These are phyloP conservation scores for Anastatus disparis DNA, from an alignment of 1,140 invertebrate species.

Conservation along the genomic window DNA sequence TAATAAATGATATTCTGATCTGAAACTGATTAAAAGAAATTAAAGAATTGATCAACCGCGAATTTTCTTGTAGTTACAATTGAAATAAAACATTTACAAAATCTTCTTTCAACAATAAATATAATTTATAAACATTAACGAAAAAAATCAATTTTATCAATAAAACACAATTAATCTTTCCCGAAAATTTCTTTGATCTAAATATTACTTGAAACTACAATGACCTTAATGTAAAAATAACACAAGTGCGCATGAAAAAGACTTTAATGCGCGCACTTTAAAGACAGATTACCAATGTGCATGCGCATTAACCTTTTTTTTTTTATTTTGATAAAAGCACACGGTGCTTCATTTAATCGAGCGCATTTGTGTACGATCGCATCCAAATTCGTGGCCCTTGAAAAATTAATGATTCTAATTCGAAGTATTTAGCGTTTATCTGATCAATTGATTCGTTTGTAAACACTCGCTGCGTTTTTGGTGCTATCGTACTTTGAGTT, in stretches of 20 bases:
- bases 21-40: no score
- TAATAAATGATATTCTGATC: no score
- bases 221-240: constrained; percentile 1
- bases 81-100: no score
- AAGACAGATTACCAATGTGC: not conserved
- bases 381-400: constrained; percentile 4
- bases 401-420: constrained; percentile 25
- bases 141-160: no score
- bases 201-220: not conserved
- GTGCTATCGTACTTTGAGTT: no score
- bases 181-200: not conserved
- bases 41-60: no score
- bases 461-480: constrained; percentile 1
- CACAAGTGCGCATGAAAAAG: no score
- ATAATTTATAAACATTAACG: no score
- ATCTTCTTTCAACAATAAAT: no score
- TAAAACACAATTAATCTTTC: no score
- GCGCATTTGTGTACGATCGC: not conserved
- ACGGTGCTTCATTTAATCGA: not conserved
- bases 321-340: not conserved
- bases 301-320: not conserved
- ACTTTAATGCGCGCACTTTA: no score
- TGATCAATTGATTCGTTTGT: constrained; percentile 6
- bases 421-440: constrained; percentile 22
- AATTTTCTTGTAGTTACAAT: no score